phyloP scores from a whole-genome alignment of 2,888 invertebrate genomes.

The Trichopoda pennipes region DNA sequence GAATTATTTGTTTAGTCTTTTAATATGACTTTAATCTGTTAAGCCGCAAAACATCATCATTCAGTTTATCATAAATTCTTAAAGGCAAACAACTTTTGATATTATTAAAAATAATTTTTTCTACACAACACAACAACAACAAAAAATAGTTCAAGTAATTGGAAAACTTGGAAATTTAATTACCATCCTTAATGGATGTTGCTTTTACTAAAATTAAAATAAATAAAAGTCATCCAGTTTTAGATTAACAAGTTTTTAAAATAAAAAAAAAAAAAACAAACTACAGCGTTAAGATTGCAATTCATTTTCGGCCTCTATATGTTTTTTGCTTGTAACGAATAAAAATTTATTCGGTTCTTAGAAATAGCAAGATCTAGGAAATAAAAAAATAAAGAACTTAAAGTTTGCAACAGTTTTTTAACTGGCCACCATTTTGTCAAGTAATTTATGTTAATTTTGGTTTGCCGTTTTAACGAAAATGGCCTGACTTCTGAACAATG shows the following conservation, averaged over 20 bases:
- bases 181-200: slow-evolving; percentile 61
- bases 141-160: slow-evolving; percentile 59
- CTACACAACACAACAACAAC: neutral
- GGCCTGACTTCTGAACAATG: too few relatives aligned
- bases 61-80: neutral
- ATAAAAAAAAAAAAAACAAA: neutral
- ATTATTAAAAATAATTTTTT: slow-evolving; percentile 24
- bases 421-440: too few relatives aligned
- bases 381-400: too few relatives aligned
- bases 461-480: too few relatives aligned
- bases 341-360: too few relatives aligned
- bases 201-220: slow-evolving; percentile 25
- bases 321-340: too few relatives aligned
- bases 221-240: slow-evolving; percentile 25
- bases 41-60: slow-evolving; percentile 20
- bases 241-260: neutral
- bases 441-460: too few relatives aligned
- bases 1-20: neutral
- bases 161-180: slow-evolving; percentile 64
- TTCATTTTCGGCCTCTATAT: neutral
- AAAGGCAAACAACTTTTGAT: slow-evolving; percentile 7
- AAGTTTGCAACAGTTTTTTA: too few relatives aligned
- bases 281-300: neutral
- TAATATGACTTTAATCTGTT: neutral
- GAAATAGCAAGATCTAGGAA: too few relatives aligned